These are phyloP conservation scores for Hoplostethus atlanticus DNA, from an alignment of 2,797 vertebrate species.

Conservation along the genomic window DNA sequence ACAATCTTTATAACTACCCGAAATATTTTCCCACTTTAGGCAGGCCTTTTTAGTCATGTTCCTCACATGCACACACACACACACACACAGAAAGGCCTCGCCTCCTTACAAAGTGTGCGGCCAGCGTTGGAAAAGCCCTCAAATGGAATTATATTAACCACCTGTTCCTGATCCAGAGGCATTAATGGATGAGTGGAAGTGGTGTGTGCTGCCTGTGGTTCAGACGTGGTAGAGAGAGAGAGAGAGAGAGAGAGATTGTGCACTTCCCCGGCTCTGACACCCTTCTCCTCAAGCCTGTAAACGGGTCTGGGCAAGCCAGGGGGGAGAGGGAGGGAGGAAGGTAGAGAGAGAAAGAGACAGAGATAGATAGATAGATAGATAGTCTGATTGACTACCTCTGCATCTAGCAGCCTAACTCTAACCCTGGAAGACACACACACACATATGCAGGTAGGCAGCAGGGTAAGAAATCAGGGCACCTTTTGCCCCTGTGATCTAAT, in stretches of 20 bases:
- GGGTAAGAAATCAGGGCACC: neutral
- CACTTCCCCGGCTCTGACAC: neutral
- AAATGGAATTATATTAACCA: slow-evolving; percentile 73
- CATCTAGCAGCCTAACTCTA: neutral
- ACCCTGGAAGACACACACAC: neutral
- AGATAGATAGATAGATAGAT: neutral
- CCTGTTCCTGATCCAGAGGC: slow-evolving; percentile 75
- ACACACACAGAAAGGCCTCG: no score
- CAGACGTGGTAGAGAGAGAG: slow-evolving; percentile 63
- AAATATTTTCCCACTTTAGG: slow-evolving; percentile 21
- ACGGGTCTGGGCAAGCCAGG: slow-evolving; percentile 39
- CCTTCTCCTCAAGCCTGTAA: slow-evolving; percentile 43
- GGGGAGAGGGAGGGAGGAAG: neutral
- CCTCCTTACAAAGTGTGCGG: slow-evolving; percentile 42
- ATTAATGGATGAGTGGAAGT: slow-evolving; percentile 76
- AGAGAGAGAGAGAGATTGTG: slow-evolving; percentile 28
- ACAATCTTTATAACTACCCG: slow-evolving; percentile 18
- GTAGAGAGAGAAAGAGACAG: neutral
- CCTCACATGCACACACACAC: no score
- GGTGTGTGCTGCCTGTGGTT: slow-evolving; percentile 71
- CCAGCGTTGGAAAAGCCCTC: slow-evolving; percentile 57
- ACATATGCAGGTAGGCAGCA: neutral
- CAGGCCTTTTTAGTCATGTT: no score
- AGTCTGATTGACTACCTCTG: no score
- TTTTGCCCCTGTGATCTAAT: no score